Percentiles rank a stretch among this genome's conserved stretches.
Conservation (phyloP, 2,888 invertebrate species). For the Teleogryllus oceanicus region DNA sequence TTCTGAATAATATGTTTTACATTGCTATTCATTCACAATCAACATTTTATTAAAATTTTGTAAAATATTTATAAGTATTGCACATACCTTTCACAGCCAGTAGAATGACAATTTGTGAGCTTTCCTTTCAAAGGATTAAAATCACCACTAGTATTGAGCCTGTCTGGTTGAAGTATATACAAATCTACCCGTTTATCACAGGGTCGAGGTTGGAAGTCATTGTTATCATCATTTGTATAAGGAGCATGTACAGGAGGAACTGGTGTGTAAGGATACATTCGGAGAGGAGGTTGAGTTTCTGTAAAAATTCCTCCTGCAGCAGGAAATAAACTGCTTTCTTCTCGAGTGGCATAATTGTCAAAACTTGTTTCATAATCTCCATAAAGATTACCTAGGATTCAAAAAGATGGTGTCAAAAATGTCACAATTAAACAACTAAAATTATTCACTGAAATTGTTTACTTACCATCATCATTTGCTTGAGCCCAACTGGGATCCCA, state of each 20-base stretch:
- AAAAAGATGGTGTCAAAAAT: slow-evolving; percentile 34
- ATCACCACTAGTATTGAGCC: slow-evolving; percentile 70
- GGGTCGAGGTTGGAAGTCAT: slow-evolving; percentile 53
- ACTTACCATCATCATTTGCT: slow-evolving; percentile 54
- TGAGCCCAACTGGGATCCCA: slow-evolving; percentile 46
- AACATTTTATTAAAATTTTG: background rate
- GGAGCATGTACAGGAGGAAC: slow-evolving; percentile 53
- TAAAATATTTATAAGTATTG: background rate
- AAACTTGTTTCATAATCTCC: slow-evolving; percentile 40
- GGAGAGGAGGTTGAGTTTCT: slow-evolving; percentile 32
- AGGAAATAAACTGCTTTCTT: slow-evolving; percentile 27
- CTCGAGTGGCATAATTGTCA: slow-evolving; percentile 32
- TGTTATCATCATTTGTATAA: slow-evolving; percentile 28
- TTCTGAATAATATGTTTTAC: no score
- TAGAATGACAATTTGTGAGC: slow-evolving; percentile 81
- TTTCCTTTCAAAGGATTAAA: slow-evolving; percentile 85
- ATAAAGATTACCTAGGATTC: slow-evolving; percentile 32
- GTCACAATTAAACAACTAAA: background rate
- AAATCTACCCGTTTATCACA: slow-evolving; percentile 87
- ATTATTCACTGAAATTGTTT: no score
- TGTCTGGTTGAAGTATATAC: slow-evolving; percentile 76
- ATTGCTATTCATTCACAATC: no score
- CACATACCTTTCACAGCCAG: slow-evolving; percentile 76
- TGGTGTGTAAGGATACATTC: slow-evolving; percentile 42
- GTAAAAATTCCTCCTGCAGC: background rate